Evolutionary conservation across 2,113 vertebrate species (phyloP).

Genomic region (Murina feae): DNA sequence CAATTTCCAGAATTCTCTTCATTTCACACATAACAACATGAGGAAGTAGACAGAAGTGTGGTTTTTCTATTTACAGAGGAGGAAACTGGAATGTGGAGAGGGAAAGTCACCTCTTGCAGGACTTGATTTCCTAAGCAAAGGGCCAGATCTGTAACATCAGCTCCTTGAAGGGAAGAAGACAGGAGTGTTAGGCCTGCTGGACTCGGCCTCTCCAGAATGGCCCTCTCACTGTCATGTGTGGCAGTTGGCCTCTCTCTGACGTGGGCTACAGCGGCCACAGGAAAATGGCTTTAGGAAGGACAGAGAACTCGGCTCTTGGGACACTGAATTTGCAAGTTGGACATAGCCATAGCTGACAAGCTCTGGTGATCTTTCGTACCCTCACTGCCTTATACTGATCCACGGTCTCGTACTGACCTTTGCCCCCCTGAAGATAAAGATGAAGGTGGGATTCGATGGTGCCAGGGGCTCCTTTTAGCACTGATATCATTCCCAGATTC

Average conservation of each 20-base stretch:
- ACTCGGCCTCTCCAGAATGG: background rate
- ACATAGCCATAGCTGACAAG: background rate
- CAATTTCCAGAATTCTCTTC: background rate
- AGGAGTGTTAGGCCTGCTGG: background rate
- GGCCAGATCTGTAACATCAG: background rate
- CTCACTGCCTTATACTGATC: too few species aligned
- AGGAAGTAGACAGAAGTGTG: background rate
- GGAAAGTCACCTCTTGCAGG: background rate
- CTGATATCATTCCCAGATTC: background rate
- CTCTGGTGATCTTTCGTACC: background rate
- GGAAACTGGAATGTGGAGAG: background rate
- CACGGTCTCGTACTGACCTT: background rate
- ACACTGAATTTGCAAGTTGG: background rate
- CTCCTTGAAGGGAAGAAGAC: background rate
- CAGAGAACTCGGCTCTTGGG: background rate
- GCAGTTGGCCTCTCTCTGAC: background rate
- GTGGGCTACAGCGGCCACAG: background rate
- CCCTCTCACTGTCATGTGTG: background rate
- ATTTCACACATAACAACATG: background rate
- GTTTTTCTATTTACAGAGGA: background rate
- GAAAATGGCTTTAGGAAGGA: background rate
- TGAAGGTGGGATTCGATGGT: background rate
- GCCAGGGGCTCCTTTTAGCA: background rate
- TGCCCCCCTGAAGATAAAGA: background rate
- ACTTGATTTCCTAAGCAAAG: background rate